Percentiles rank a stretch among this genome's conserved stretches.
phyloP scores from a whole-genome alignment of 2,797 vertebrate species.

The Meda fulgida region DNA sequence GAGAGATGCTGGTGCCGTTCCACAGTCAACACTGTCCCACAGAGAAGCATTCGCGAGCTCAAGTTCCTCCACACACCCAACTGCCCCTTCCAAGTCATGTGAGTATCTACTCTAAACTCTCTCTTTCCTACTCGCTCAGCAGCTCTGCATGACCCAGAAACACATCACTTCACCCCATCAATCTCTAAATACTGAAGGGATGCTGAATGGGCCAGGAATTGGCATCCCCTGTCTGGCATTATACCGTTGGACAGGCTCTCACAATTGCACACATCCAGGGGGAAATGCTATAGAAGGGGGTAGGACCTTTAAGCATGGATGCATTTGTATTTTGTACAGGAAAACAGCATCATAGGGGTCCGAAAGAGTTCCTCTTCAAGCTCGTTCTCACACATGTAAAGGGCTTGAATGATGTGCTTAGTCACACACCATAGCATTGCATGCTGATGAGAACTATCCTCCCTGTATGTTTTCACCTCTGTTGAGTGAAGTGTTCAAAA shows the following conservation, averaged over 20 bases:
- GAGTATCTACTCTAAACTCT: slow-evolving; percentile 65
- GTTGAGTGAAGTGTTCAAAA: slow-evolving; percentile 33
- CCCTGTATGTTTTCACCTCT: slow-evolving; percentile 15
- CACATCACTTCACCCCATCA: slow-evolving; percentile 81
- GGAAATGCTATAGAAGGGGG: slow-evolving; percentile 52
- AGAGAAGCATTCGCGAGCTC: slow-evolving; percentile 76
- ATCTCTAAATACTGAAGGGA: slow-evolving; percentile 76
- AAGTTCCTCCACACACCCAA: slow-evolving; percentile 82
- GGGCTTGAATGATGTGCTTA: slow-evolving; percentile 38
- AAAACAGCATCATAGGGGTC: slow-evolving; percentile 58
- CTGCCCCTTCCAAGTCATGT: slow-evolving; percentile 87
- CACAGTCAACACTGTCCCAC: slow-evolving; percentile 73
- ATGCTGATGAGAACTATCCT: slow-evolving; percentile 48
- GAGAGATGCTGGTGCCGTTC: slow-evolving; percentile 83
- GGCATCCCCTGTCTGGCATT: slow-evolving; percentile 53
- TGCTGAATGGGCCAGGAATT: slow-evolving; percentile 71
- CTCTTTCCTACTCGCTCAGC: slow-evolving; percentile 16
- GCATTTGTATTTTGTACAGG: slow-evolving; percentile 63
- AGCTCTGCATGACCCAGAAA: slow-evolving; percentile 55
- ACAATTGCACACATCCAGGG: slow-evolving; percentile 56
- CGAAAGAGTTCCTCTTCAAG: slow-evolving; percentile 39
- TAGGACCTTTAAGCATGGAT: slow-evolving; percentile 54
- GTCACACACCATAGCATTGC: slow-evolving; percentile 39
- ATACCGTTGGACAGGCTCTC: slow-evolving; percentile 50
- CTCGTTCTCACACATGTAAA: slow-evolving; percentile 47